Evolutionary conservation across 2,113 vertebrate genomes (phyloP).

Genomic region (Bagarius yarrelli): DNA sequence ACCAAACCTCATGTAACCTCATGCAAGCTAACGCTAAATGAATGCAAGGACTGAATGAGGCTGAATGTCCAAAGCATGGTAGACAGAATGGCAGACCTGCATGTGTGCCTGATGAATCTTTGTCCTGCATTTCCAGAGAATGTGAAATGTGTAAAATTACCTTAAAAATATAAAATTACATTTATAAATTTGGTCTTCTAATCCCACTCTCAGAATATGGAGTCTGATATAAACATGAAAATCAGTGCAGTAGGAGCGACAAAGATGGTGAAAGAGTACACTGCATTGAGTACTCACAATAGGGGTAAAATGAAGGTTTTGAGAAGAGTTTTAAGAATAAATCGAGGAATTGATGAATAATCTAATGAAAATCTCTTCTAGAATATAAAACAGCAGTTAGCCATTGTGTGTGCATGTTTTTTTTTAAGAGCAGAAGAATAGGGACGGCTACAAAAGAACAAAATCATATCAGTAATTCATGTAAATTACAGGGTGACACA

Average conservation of each 20-base stretch:
- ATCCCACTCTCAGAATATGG: neutral
- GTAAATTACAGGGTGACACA: slow-evolving; percentile 41
- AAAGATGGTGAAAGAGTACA: neutral
- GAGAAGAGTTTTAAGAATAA: neutral
- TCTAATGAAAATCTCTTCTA: neutral
- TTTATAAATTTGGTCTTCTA: neutral
- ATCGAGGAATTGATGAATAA: neutral
- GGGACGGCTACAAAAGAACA: slow-evolving; percentile 27
- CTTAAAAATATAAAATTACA: neutral
- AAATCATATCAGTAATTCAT: slow-evolving; percentile 42
- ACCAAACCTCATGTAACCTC: neutral
- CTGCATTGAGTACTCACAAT: neutral
- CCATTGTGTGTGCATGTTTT: neutral
- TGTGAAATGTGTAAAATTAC: neutral
- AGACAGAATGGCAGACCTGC: slow-evolving; percentile 27
- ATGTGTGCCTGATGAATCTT: slow-evolving; percentile 8
- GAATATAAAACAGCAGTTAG: neutral
- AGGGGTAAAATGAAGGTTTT: neutral
- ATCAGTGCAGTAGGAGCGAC: neutral
- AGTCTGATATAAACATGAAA: neutral
- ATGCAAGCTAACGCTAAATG: slow-evolving; percentile 5
- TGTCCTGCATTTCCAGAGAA: neutral
- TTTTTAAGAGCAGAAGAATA: slow-evolving; percentile 11
- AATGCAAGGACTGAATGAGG: slow-evolving; percentile 10
- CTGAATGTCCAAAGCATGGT: slow-evolving; percentile 28